These are phyloP conservation scores for Tenthredo amoena DNA, from an alignment of 2,888 invertebrate species.

Conservation along the genomic window DNA sequence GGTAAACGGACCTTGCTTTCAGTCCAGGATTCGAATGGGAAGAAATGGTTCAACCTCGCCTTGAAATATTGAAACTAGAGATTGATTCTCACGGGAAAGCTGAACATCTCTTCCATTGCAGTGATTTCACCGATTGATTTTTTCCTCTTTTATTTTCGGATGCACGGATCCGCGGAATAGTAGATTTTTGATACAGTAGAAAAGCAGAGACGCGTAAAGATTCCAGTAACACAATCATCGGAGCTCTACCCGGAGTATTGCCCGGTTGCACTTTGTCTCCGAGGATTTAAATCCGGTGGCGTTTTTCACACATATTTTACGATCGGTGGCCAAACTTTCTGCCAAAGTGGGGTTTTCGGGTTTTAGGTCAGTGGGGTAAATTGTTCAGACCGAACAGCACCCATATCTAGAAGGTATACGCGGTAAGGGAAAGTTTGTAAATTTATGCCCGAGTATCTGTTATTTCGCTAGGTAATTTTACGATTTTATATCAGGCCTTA, in stretches of 20 bases:
- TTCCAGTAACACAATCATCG: background rate
- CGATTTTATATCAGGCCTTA: conserved; percentile 56
- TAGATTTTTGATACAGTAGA: background rate
- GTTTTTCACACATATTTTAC: conserved; percentile 46
- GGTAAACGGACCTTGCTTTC: background rate
- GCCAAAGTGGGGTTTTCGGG: conserved; percentile 57
- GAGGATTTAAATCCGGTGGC: conserved; percentile 45
- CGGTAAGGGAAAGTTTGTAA: conserved; percentile 64
- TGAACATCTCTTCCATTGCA: background rate
- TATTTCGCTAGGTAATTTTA: conserved; percentile 55
- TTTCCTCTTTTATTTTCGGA: background rate
- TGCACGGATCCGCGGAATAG: background rate
- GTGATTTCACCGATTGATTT: background rate
- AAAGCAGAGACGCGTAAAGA: background rate
- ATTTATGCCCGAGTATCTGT: conserved; percentile 63
- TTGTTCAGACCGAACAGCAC: background rate
- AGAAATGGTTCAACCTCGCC: background rate
- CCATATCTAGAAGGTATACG: background rate
- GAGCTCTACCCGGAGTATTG: conserved; percentile 3
- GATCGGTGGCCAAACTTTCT: conserved; percentile 43
- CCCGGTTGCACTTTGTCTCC: conserved; percentile 8
- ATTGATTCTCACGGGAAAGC: background rate
- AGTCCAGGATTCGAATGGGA: background rate
- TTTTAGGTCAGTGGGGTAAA: conserved; percentile 70
- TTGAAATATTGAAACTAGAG: background rate